A percentile compares a stretch with the other conserved stretches of the same genome.
Conservation (phyloP, 2,888 invertebrate species). For the Sphaerophoria rueppellii region DNA sequence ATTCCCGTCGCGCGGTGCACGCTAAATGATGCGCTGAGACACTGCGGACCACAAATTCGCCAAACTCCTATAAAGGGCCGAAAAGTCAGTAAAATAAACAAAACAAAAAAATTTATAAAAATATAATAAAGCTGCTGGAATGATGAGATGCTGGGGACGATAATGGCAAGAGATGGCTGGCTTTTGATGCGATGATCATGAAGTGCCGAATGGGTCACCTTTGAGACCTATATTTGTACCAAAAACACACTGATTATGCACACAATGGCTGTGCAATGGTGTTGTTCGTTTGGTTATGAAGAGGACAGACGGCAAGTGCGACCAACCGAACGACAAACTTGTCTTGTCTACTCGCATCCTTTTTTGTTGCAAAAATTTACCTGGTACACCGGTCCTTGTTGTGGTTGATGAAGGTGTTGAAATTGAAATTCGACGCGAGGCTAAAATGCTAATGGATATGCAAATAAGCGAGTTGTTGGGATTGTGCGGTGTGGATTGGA, state of each 20-base stretch:
- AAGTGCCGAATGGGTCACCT: slow-evolving; percentile 72
- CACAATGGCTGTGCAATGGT: slow-evolving; percentile 52
- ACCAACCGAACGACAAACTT: slow-evolving; percentile 1
- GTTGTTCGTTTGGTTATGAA: slow-evolving; percentile 20
- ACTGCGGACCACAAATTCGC: neutral
- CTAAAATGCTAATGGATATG: slow-evolving; percentile 73
- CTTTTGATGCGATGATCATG: slow-evolving; percentile 48
- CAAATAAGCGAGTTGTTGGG: slow-evolving; percentile 55
- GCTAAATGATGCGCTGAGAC: slow-evolving; percentile 45
- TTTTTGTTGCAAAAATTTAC: neutral
- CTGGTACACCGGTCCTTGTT: slow-evolving; percentile 17
- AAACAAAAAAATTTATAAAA: no score
- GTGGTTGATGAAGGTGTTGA: slow-evolving; percentile 65
- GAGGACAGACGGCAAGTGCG: neutral
- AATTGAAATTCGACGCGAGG: slow-evolving; percentile 71
- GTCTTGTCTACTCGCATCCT: neutral
- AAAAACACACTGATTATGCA: slow-evolving; percentile 56
- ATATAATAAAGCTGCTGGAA: no score
- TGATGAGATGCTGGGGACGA: neutral
- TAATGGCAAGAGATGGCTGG: slow-evolving; percentile 34
- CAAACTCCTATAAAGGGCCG: no score
- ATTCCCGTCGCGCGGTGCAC: slow-evolving; percentile 53
- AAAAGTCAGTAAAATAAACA: no score
- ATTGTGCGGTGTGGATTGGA: neutral
- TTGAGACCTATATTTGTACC: slow-evolving; percentile 70